Evolutionary conservation across 2,888 invertebrate genomes (phyloP).

Genomic region (Caenorhabditis macrosperma): DNA sequence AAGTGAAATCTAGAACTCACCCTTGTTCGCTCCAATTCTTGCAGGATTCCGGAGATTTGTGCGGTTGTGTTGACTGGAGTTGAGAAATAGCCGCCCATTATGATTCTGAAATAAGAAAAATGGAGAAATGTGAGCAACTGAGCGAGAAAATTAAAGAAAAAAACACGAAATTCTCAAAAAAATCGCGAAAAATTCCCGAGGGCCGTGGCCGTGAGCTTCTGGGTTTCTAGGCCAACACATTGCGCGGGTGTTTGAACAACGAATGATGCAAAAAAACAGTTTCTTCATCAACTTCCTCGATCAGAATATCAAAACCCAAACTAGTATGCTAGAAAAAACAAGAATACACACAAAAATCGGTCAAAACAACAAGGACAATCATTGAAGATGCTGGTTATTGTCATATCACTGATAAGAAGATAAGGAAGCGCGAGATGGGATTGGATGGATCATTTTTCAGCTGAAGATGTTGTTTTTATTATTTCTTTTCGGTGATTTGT

Average conservation of each 20-base stretch:
- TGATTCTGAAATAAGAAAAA: constrained; percentile 2
- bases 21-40: constrained; percentile 54
- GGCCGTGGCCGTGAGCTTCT: neutral
- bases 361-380: no score
- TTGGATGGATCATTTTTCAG: no score
- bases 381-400: no score
- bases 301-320: neutral
- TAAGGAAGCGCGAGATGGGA: no score
- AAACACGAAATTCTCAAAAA: neutral
- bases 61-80: constrained; percentile 19
- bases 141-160: neutral
- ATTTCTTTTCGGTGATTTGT: no score
- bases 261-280: neutral
- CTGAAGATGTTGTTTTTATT: no score
- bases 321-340: neutral
- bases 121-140: neutral
- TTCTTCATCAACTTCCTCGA: neutral
- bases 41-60: constrained; percentile 46
- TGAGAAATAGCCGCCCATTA: constrained; percentile 48
- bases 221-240: neutral
- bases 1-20: constrained; percentile 7
- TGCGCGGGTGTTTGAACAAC: neutral
- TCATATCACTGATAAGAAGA: no score
- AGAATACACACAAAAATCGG: neutral
- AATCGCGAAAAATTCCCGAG: neutral